Base-by-base conservation (phyloP, 1,140 invertebrate species). In the Metaphire vulgaris region DNA sequence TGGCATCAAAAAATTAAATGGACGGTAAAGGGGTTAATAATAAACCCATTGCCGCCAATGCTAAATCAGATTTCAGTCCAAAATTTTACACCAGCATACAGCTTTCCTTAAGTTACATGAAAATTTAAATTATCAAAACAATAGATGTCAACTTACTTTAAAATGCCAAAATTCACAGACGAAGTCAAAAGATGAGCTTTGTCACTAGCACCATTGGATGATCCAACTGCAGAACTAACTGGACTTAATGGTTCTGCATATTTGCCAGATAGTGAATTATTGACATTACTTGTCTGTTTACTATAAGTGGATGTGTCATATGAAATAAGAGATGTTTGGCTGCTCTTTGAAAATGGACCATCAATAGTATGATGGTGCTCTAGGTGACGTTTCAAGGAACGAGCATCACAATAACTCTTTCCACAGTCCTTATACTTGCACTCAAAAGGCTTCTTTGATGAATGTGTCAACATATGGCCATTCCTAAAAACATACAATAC, bases 371-470 rank as follows among this genome's bases (percentile, higher is more conserved):
- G 69, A 71, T 33, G 33, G 2, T 71, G 69, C 26, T 71, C 69
- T 31, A 71, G 12, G 16, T 71, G 69, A 2, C 69, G 30, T 31
- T 71, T 71, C 69, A 71, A 31, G n/a, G 69, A 71, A 28, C 69
- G 69, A 71, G 69, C 30, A 71, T 71, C 69, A 71, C 69, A 71
- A 15, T 71, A 71, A 33, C 69, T 71, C 32, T 71, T 71, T 6
- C 33, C 69, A 71, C 69, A 71, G 15, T 33, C 21, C 6, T 71
- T 33, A 32, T 33, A 56, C 41, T 56, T 56, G 41, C 41, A 71
- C 21, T n/a, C 33, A 31, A 71, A 71, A 30, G 69, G 69, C 33
- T 71, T 71, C 30, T 32, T 33, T 32, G 30, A n/a, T 32, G 69
- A 71, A 31, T 71, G 69, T 30, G 69, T 71, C n/a, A 33, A 32